Percentiles rank a stretch among this genome's conserved stretches.
Evolutionary conservation across 2,113 vertebrate genomes (phyloP).

Genomic region (Agelaius phoeniceus): DNA sequence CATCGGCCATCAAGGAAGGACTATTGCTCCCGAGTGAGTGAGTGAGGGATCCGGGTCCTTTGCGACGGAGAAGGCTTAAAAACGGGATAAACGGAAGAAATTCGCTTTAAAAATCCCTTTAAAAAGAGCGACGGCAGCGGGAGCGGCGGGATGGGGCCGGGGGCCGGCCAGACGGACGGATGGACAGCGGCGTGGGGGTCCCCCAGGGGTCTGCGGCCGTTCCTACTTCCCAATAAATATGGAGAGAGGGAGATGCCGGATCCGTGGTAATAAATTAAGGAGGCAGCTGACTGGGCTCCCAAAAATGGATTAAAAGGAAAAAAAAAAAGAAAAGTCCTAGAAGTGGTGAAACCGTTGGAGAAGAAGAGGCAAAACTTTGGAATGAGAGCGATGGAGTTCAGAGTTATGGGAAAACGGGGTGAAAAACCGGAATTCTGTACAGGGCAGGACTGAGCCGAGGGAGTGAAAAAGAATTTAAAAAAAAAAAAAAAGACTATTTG

Average conservation of each 20-base stretch:
- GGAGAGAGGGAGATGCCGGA: constrained; percentile 78
- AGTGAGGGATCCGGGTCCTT: constrained; percentile 74
- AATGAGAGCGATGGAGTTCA: constrained; percentile 66
- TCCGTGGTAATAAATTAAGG: constrained; percentile 87
- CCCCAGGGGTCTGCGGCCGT: neutral
- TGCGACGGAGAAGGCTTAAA: constrained; percentile 74
- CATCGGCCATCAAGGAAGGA: constrained; percentile 77
- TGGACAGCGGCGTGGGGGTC: neutral
- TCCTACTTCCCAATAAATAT: constrained; percentile 71
- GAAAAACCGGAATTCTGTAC: constrained; percentile 48
- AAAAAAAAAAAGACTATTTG: constrained; percentile 41
- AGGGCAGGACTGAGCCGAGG: constrained; percentile 57
- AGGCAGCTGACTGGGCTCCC: constrained; percentile 79
- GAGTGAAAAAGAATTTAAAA: neutral
- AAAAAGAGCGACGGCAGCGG: constrained; percentile 64
- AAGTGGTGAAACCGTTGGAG: constrained; percentile 66
- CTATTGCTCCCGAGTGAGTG: constrained; percentile 80
- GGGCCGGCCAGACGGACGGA: neutral
- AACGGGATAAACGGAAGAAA: constrained; percentile 25
- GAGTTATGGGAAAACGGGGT: constrained; percentile 52
- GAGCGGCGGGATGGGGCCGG: constrained; percentile 30
- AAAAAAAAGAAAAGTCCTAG: neutral
- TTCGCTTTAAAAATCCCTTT: constrained; percentile 69
- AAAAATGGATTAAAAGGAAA: neutral
- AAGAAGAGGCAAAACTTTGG: constrained; percentile 71